Conservation (phyloP, 2,888 invertebrate genomes). For the Eumerus sabulonum region DNA sequence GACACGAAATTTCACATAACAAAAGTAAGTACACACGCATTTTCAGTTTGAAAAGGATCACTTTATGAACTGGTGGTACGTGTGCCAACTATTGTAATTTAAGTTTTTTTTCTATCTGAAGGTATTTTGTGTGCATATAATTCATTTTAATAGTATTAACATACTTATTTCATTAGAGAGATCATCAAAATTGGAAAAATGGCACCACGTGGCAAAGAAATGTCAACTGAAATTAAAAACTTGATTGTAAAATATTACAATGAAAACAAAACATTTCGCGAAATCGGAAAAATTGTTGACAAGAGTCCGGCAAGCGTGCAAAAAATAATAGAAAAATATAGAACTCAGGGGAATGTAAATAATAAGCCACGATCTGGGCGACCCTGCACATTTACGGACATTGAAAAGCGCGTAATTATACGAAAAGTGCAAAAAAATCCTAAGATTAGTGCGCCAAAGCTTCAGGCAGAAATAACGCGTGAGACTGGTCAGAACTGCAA, state of each 20-base stretch:
- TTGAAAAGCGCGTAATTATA: conserved; percentile 11
- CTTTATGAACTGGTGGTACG: conserved; percentile 1
- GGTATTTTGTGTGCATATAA: neutral
- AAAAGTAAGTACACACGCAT: conserved; percentile 20
- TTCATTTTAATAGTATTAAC: neutral
- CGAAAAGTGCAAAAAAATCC: conserved; percentile 18
- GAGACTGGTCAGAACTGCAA: conserved; percentile 14
- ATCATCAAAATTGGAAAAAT: neutral
- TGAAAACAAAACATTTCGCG: conserved; percentile 7
- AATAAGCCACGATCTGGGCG: conserved; percentile 4
- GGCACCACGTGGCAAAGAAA: conserved; percentile 12
- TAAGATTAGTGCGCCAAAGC: conserved; percentile 14
- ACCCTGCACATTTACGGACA: neutral
- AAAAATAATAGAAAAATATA: conserved; percentile 5
- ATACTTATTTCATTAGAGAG: conserved; percentile 1
- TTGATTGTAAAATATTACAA: conserved; percentile 1
- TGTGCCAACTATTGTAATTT: neutral
- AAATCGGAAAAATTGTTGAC: conserved; percentile 7
- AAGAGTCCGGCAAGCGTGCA: conserved; percentile 15
- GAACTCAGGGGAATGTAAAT: neutral
- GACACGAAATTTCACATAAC: conserved; percentile 5
- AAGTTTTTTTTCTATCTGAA: neutral
- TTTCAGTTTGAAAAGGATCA: conserved; percentile 13
- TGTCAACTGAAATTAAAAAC: conserved; percentile 2
- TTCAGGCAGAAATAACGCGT: conserved; percentile 3